Evolutionary conservation across 2,888 invertebrate species (phyloP).

Genomic region (Bombyx huttoni): DNA sequence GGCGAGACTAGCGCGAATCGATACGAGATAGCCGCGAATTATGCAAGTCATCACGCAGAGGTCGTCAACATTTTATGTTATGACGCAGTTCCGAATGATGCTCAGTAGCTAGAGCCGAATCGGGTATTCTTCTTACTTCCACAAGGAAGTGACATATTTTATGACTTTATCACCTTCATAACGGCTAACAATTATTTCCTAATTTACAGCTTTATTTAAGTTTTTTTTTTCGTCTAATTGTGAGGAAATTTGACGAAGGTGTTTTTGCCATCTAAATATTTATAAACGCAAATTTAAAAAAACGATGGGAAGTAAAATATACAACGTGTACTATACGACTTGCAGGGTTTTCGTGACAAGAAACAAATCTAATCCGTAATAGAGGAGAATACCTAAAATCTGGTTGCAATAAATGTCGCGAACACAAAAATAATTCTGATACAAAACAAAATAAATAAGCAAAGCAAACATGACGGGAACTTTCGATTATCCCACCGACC

Average conservation of each 20-base stretch:
- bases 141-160: slow-evolving; percentile 4
- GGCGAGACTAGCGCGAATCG: slow-evolving; percentile 28
- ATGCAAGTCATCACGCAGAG: slow-evolving; percentile 49
- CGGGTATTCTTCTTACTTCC: neutral
- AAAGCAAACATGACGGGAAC: slow-evolving; percentile 26
- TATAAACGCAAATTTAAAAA: too few species aligned
- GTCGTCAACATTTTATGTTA: slow-evolving; percentile 53
- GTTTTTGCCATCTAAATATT: too few species aligned
- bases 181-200: too few species aligned
- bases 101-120: slow-evolving; percentile 13
- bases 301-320: too few species aligned
- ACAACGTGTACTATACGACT: too few species aligned
- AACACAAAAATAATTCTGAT: neutral
- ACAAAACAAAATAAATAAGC: neutral
- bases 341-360: too few species aligned
- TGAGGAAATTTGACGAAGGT: too few species aligned
- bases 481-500: slow-evolving; percentile 31
- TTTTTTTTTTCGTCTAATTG: too few species aligned
- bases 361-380: too few species aligned
- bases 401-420: neutral
- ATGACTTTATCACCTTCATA: slow-evolving; percentile 2
- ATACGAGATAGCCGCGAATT: slow-evolving; percentile 40
- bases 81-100: slow-evolving; percentile 43
- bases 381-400: too few species aligned
- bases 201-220: too few species aligned